A percentile compares a stretch with the other conserved stretches of the same genome.
phyloP scores from a whole-genome alignment of 2,888 invertebrate genomes.

The Cabera pusaria region DNA sequence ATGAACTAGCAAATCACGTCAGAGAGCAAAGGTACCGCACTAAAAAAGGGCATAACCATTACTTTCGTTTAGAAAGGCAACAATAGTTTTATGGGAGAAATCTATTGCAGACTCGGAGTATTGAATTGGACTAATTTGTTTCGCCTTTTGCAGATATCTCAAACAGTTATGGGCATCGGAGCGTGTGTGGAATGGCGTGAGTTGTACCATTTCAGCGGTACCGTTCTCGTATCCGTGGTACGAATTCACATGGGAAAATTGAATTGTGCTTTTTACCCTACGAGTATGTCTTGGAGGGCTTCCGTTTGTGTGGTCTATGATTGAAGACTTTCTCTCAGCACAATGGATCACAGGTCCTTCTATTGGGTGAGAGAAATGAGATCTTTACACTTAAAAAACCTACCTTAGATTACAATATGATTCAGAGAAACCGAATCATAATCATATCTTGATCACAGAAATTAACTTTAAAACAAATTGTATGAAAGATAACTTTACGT shows the following conservation, averaged over 20 bases:
- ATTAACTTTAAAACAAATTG: no score
- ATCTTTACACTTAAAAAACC: no score
- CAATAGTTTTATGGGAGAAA: slow-evolving; percentile 57
- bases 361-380: no score
- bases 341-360: no score
- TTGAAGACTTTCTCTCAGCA: not conserved
- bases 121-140: slow-evolving; percentile 70
- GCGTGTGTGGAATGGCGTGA: slow-evolving; percentile 46
- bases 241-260: slow-evolving; percentile 32
- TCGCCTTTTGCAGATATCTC: slow-evolving; percentile 67
- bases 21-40: slow-evolving; percentile 64
- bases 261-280: slow-evolving; percentile 5
- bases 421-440: no score
- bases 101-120: slow-evolving; percentile 56
- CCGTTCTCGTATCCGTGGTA: slow-evolving; percentile 1
- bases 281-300: slow-evolving; percentile 1
- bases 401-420: no score
- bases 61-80: slow-evolving; percentile 38
- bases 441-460: no score
- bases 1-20: slow-evolving; percentile 54
- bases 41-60: slow-evolving; percentile 70
- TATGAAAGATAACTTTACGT: no score
- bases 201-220: slow-evolving; percentile 41
- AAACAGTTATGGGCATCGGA: slow-evolving; percentile 53
- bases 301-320: slow-evolving; percentile 4